phyloP scores from a whole-genome alignment of 1,140 invertebrate genomes.

The Magallana ariakensis region DNA sequence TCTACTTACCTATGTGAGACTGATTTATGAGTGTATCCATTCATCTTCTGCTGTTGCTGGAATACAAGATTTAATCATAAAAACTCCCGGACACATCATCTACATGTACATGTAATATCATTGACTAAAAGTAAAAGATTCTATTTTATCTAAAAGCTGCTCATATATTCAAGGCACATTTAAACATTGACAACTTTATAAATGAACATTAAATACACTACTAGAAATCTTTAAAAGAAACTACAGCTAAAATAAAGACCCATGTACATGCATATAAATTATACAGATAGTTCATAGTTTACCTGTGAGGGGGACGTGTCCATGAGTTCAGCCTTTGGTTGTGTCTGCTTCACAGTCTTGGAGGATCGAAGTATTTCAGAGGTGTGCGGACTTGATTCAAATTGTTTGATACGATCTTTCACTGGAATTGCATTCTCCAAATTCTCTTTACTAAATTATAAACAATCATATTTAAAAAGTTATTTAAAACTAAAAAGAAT shows the following conservation, averaged over 20 bases:
- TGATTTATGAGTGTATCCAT: slow-evolving; percentile 7
- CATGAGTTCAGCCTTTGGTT: background rate
- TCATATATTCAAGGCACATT: too few relatives aligned
- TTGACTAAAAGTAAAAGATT: background rate
- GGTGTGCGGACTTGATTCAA: slow-evolving; percentile 39
- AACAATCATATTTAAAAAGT: too few relatives aligned
- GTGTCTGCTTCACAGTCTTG: background rate
- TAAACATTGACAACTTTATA: background rate
- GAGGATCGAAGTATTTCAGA: background rate
- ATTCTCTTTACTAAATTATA: slow-evolving; percentile 20
- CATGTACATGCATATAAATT: too few relatives aligned
- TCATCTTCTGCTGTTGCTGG: background rate
- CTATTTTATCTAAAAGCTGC: background rate
- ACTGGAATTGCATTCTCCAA: slow-evolving; percentile 48
- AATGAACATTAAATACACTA: background rate
- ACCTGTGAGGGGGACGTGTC: background rate
- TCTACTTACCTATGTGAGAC: background rate
- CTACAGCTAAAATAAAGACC: too few relatives aligned
- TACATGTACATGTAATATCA: background rate
- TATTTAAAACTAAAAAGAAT: too few relatives aligned
- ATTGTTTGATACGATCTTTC: slow-evolving; percentile 55
- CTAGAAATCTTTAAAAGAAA: too few relatives aligned
- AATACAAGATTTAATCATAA: background rate
- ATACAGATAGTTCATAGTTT: background rate
- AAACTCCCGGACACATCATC: background rate